Percentiles rank a stretch among this genome's conserved stretches.
Evolutionary conservation across 2,888 invertebrate genomes (phyloP).

Genomic region (Drosophila incognita): DNA sequence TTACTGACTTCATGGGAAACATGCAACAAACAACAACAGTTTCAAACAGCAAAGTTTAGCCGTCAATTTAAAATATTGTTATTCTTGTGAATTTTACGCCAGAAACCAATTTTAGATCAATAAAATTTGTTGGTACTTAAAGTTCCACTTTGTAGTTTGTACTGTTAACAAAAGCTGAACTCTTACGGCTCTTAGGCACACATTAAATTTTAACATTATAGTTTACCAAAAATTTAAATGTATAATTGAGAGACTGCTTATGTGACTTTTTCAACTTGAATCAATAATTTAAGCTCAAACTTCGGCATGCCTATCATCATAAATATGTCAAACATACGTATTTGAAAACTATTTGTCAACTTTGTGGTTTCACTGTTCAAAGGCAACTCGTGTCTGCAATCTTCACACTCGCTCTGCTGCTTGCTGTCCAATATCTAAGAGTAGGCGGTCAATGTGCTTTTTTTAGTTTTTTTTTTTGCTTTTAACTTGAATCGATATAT

Average conservation of each 20-base stretch:
- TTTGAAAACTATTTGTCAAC: slow-evolving; percentile 74
- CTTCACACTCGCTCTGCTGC: slow-evolving; percentile 2
- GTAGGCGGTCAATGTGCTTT: slow-evolving; percentile 2
- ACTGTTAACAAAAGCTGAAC: background rate
- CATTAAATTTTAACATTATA: background rate
- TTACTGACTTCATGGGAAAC: background rate
- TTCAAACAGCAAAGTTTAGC: background rate
- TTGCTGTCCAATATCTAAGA: slow-evolving; percentile 3
- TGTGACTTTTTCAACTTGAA: slow-evolving; percentile 42
- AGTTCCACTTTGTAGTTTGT: background rate
- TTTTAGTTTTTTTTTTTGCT: slow-evolving; percentile 8
- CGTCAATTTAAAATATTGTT: background rate
- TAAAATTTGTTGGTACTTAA: background rate
- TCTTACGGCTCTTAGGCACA: background rate
- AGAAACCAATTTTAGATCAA: background rate
- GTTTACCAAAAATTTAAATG: slow-evolving; percentile 21
- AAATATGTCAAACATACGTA: slow-evolving; percentile 53
- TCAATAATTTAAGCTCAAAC: slow-evolving; percentile 47
- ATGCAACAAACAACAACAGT: background rate
- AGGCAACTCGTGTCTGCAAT: slow-evolving; percentile 5
- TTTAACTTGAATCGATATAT: slow-evolving; percentile 70
- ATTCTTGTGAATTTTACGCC: background rate
- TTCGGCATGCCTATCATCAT: slow-evolving; percentile 56
- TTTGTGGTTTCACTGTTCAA: slow-evolving; percentile 30
- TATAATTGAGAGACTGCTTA: slow-evolving; percentile 9